Evolutionary conservation across 92 coral and sea anemone species (phyloP), one percentile per base, ranked within the genome.

Genomic region (Umimayanthus chanpuru): DNA sequence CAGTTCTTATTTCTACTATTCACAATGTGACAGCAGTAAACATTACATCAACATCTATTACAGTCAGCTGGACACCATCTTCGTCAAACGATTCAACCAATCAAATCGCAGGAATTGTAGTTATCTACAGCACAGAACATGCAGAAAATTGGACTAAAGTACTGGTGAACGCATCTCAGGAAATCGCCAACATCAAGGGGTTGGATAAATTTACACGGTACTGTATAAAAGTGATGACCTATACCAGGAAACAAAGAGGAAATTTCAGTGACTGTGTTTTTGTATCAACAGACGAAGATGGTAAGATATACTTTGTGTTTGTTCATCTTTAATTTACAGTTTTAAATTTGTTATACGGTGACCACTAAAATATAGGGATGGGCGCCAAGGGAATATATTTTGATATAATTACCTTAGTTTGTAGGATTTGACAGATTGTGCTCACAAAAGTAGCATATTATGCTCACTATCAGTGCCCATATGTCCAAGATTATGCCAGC

Each of bases 231-330:
- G 25, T 73, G 21, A 8, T 30, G 41, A 23, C 47, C 44, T 73
- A 32, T 9, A 36, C 78, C 23, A 40, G 29, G 26, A 73, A 36
- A 16, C 7, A 8, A 40, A 21, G 5, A 38, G 41, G 26, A 32
- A 30, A 36, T 21, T 73, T 18, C 7, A 38, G 49, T 29, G n/a
- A 5, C 9, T 73, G 78, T 36, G 23, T 36, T 8, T 29, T 36
- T 36, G 44, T 73, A 73, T 73, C 78, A 73, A 73, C 78, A 40
- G 41, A 9, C 36, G 78, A 73, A 28, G 78, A 73, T 11, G 78
- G 78, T 73, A 73, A 73, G 78, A 47, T 36, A 73, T 11, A 47
- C 50, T 11, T 47, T 47, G 8, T 47, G 8, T 47, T 43, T 43
- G 49, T 5, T 9, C 9, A 4, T 2, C 36, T 32, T 32, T 32